These are phyloP conservation scores for Seladonia tumulorum DNA, from an alignment of 2,888 invertebrate genomes.

Conservation along the genomic window DNA sequence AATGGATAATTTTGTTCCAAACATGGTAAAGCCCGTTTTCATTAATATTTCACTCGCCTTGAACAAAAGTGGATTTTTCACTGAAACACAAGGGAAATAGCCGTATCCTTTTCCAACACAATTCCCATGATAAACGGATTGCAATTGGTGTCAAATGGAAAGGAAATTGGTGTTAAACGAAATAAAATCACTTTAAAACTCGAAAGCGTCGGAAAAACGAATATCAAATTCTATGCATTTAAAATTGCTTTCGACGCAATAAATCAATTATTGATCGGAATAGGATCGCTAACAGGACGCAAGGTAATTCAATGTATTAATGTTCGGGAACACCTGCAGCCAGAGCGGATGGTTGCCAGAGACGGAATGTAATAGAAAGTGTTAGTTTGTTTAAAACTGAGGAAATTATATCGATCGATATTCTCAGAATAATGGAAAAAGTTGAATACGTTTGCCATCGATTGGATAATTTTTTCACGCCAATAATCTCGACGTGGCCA, in stretches of 20 bases:
- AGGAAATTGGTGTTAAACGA: background rate
- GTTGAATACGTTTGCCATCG: too few relatives aligned
- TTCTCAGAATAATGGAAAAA: background rate
- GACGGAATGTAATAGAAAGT: background rate
- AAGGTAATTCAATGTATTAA: background rate
- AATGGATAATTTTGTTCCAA: background rate
- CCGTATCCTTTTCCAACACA: background rate
- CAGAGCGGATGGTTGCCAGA: background rate
- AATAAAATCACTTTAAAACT: background rate
- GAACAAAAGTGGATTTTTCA: background rate
- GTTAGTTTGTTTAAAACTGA: background rate
- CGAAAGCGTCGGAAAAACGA: background rate
- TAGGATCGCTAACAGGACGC: background rate
- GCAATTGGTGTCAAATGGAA: background rate
- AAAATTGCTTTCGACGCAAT: slow-evolving; percentile 5
- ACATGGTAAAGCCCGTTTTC: background rate
- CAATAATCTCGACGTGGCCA: too few relatives aligned
- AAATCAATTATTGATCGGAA: background rate
- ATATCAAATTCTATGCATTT: slow-evolving; percentile 12
- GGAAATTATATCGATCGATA: background rate
- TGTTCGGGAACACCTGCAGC: background rate
- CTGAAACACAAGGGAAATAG: background rate
- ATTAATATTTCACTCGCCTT: background rate
- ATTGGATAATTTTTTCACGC: too few relatives aligned
- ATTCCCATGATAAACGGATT: background rate